Evolutionary conservation across 2,888 invertebrate species (phyloP), one percentile per base, ranked within the genome.

Genomic region (Diarsia brunnea): DNA sequence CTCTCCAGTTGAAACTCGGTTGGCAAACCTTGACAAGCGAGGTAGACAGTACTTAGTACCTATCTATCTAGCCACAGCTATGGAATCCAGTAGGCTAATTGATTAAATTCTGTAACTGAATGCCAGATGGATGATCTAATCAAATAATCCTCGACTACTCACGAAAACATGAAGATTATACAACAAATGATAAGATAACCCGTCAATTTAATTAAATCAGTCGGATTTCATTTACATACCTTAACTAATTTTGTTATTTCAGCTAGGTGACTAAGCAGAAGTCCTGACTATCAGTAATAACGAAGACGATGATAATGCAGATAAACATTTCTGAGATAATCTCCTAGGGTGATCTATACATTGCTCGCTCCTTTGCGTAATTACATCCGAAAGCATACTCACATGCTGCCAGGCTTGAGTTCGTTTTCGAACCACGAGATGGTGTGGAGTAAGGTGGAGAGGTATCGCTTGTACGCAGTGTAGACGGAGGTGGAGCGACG

Each of bases 391-490:
- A 73, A 60, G 7, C 19, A 51, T 53, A 95, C 96, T 94, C 92
- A 97, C 98, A 92, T 93, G 70, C 97, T 97, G 53, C 97, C 96
- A 1, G 97, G 97, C 83, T 97, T 97, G 51, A 98, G 97, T 71
- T 98, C 97, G 49, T 97, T 94, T 76, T 97, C 97, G 91, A 99
- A 98, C 99, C 99, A 99, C 7, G 97, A 93, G 24, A 97, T 93
- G 76, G 98, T 97, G 90, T 99, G 98, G 7, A 98, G 96, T 61
- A 98, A 95, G 0, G 99, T 99, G 11, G 98, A 97, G 14, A 98
- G 93, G 91, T 99, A 99, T 87, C 99, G 96, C 79, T 97, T 97
- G 93, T 98, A 98, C 0, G 98, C 98, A 0, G 97, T 97, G 93
- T 98, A 98, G 0, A 79, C 69, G 0, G 97, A 97, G 69, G 97